phyloP scores from a whole-genome alignment of 53 echinoderm and acorn worm genomes.

The Apostichopus leukothele region DNA sequence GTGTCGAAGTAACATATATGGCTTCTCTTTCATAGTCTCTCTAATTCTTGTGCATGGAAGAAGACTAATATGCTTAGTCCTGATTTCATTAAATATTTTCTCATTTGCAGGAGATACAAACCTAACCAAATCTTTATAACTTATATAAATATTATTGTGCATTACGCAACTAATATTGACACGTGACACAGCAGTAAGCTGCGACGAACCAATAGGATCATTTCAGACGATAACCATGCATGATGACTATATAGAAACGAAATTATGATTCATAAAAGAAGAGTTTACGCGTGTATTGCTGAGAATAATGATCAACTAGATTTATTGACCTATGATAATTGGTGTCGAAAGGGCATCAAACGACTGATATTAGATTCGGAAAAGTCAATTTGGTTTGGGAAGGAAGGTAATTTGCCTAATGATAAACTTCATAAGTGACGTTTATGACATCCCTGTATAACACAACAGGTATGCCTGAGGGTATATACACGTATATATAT shows the following conservation, averaged over 20 bases:
- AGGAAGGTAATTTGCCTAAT: constrained; percentile 24
- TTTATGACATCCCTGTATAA: constrained; percentile 12
- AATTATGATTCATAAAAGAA: constrained; percentile 24
- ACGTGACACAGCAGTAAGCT: background rate
- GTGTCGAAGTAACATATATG: no score
- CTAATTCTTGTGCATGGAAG: no score
- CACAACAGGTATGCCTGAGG: no score
- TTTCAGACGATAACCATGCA: constrained; percentile 2
- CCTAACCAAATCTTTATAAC: no score
- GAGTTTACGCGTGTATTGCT: background rate
- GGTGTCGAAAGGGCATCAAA: constrained; percentile 31
- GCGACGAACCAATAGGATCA: background rate
- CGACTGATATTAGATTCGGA: constrained; percentile 21
- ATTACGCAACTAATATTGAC: background rate
- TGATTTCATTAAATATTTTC: no score
- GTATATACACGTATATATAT: no score
- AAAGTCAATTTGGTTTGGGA: constrained; percentile 38
- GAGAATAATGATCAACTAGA: constrained; percentile 6
- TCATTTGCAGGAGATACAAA: no score
- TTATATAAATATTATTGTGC: no score
- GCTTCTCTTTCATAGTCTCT: no score
- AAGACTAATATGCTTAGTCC: no score
- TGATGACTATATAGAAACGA: background rate
- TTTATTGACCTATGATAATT: constrained; percentile 36
- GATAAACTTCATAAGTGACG: constrained; percentile 3